Evolutionary conservation across 2,113 vertebrate species (phyloP), one percentile per base, ranked within the genome.

Genomic region (Cottus gobio): DNA sequence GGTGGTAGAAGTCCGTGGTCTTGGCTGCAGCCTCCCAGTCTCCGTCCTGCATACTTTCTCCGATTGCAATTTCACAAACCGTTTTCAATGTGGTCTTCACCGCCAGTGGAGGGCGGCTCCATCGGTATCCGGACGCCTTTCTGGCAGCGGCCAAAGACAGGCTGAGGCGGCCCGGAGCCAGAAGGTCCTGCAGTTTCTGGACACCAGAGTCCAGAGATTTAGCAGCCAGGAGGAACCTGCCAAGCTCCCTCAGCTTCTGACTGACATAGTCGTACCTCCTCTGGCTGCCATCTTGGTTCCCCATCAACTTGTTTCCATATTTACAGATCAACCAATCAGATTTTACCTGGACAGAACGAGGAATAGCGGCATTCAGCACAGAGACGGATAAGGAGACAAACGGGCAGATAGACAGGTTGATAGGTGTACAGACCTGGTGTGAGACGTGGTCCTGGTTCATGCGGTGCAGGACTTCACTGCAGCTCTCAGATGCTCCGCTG

Each of bases 291-390:
- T 86, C 87, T 22, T 90, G 83, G 34, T 71, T 85, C 42, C 82
- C 86, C 83, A 88, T 87, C 69, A 88, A 37, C 83, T 88, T 75
- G 69, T 89, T 90, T 7, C 89, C 85, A 50, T 89, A 89, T 26
- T 92, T 86, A 86, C 89, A 85, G 73, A 91, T 87, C 68, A 93
- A 24, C 90, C 90, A 92, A 71, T 92, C 90, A 62, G 89, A 90
- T 56, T 92, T 90, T 2, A 90, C 85, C 90, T 92, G 39, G n/a
- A 60, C 24, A 77, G 26, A 78, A 15, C 1, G 9, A 48, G 30
- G 7, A 56, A 13, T 13, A 56, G 16, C 0, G 1, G 5, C 12
- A 13, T 75, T 75, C 11, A 65, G 31, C 60, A 66, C 4, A 26
- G 10, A 42, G 30, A 74, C 52, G 31, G 72, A 56, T 52, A 57